Evolutionary conservation across 2,888 invertebrate genomes (phyloP), one percentile per base, ranked within the genome.

Genomic region (Epistrophella euchroma): DNA sequence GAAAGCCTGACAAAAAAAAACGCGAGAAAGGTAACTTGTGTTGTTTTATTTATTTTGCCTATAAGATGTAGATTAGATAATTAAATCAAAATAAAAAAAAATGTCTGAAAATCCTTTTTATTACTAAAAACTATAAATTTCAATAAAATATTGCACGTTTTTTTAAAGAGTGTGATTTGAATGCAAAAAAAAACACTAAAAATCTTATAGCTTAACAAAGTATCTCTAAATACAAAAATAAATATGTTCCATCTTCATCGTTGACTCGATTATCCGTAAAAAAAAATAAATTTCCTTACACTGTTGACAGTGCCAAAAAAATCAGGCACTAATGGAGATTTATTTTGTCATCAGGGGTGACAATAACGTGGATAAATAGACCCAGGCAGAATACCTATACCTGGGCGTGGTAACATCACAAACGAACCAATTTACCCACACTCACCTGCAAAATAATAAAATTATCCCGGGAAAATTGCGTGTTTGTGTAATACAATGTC

Each of bases 121-220:
- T 55, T 78, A 84, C 74, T 75, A 78, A 78, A 71, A 71, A 55
- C 45, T 2, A 37, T 45, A 10, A 37, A 10, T 66, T 37, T 62
- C 37, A 70, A 64, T 11, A 35, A 5, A 32, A 60, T 35, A 43
- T 35, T 79, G 84, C 84, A 85, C 84, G 84, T 71, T 60, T 76
- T 60, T 76, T 52, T 10, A 52, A 15, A 7, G 72, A 60, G 83
- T 62, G 80, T 79, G 78, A 58, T 76, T 84, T 84, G 80, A 85
- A 85, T 80, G 80, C 84, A 85, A 75, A 62, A n/a, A 22, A 74
- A 37, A 43, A 70, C 76, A 17, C 10, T 19, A 32, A 32, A 32
- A 47, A 56, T 2, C 32, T 56, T n/a, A 7, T n/a, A n/a, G n/a
- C n/a, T 43, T 4, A n/a, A n/a, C 10, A 32, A 32, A 10, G 17